Evolutionary conservation across 2,797 vertebrate species (phyloP).

Genomic region (Corythornis leucogaster): DNA sequence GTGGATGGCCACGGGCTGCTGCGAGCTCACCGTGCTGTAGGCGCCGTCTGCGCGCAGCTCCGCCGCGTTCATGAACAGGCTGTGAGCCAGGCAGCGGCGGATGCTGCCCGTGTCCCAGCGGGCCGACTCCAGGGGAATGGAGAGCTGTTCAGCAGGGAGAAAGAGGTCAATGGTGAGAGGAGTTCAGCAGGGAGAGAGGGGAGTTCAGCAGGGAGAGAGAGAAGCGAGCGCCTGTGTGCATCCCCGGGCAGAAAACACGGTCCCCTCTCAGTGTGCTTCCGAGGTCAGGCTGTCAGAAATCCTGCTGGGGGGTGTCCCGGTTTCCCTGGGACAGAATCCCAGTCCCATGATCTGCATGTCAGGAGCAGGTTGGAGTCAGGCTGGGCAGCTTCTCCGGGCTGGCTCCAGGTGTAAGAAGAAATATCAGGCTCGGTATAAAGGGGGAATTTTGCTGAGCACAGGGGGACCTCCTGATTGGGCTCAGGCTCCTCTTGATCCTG

Average conservation of each 20-base stretch:
- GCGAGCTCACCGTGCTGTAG: slow-evolving; percentile 88
- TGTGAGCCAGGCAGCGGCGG: slow-evolving; percentile 92
- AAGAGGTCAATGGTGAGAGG: not conserved
- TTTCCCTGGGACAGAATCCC: not conserved
- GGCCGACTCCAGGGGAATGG: slow-evolving; percentile 87
- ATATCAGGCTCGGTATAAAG: not conserved
- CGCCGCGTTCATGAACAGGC: slow-evolving; percentile 90
- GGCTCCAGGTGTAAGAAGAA: not conserved
- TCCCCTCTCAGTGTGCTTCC: accelerated
- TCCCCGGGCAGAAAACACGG: accelerated
- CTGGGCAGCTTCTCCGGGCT: not conserved
- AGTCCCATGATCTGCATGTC: not conserved
- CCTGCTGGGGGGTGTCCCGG: not conserved
- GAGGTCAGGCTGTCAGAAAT: not conserved
- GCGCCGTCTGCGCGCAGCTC: slow-evolving; percentile 91
- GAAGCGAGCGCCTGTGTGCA: accelerated
- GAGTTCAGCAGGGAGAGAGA: not conserved
- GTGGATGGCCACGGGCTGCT: slow-evolving; percentile 91
- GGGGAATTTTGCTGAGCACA: not conserved
- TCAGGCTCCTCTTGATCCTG: not conserved
- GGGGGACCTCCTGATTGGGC: not conserved
- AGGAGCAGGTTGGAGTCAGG: not conserved
- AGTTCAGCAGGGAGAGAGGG: too few relatives aligned
- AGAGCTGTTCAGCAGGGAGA: slow-evolving; percentile 79
- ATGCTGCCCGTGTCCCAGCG: slow-evolving; percentile 82